Percentiles rank a stretch among this genome's conserved stretches.
Evolutionary conservation across 2,113 vertebrate genomes (phyloP).

Genomic region (Catharus minimus): DNA sequence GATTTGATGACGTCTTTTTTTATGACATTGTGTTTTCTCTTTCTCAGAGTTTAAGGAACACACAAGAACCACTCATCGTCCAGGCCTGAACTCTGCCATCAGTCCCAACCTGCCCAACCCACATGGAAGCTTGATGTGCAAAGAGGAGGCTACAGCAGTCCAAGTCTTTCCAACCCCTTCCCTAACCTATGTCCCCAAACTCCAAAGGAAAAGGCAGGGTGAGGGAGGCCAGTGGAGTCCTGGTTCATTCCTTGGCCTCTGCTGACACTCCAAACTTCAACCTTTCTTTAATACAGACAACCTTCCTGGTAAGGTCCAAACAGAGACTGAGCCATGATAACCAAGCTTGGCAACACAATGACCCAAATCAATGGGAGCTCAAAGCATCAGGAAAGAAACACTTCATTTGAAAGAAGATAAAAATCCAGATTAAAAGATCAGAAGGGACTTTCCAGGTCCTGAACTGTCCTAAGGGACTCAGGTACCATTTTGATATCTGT

Average conservation of each 20-base stretch:
- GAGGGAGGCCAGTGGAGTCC: not conserved
- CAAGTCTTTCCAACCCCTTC: not conserved
- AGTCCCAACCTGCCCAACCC: accelerated
- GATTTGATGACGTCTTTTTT: not conserved
- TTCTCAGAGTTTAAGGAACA: not conserved
- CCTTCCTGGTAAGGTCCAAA: not conserved
- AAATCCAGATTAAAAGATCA: not conserved
- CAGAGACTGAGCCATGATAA: not conserved
- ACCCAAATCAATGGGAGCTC: not conserved
- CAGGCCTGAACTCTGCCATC: not conserved
- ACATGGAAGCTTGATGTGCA: not conserved
- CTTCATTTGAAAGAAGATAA: not conserved
- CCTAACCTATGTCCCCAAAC: not conserved
- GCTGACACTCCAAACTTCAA: not conserved
- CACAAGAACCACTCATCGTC: not conserved
- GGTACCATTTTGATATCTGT: not conserved
- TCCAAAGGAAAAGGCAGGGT: not conserved
- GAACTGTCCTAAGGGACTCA: not conserved
- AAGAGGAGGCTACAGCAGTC: not conserved
- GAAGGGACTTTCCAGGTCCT: not conserved
- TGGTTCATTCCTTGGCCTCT: not conserved
- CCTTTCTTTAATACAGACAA: not conserved
- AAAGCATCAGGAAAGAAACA: not conserved
- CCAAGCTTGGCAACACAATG: not conserved
- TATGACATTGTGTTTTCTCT: not conserved